Conservation (phyloP, 2,113 vertebrate species). For the Galbula dea region DNA sequence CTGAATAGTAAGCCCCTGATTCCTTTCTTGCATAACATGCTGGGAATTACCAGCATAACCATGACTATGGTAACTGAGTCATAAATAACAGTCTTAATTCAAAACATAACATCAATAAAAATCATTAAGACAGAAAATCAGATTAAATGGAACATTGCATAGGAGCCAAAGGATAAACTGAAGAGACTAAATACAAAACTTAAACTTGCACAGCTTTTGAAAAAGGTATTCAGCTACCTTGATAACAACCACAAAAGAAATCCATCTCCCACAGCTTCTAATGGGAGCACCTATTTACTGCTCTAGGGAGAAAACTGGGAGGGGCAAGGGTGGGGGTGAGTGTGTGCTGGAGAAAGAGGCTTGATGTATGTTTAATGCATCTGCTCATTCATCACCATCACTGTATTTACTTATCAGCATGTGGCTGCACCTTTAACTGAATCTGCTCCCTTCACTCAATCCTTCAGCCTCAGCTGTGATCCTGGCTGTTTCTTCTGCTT, state of each 20-base stretch:
- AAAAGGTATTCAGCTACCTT: neutral
- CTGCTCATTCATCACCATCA: neutral
- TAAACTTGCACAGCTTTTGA: neutral
- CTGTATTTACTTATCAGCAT: neutral
- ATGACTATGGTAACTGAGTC: neutral
- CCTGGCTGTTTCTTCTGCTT: neutral
- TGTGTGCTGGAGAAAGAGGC: neutral
- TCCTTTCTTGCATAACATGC: neutral
- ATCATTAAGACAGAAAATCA: conserved; percentile 1
- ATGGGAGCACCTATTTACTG: neutral
- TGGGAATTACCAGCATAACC: neutral
- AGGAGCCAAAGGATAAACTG: neutral
- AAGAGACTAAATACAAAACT: neutral
- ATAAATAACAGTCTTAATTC: neutral
- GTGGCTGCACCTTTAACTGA: neutral
- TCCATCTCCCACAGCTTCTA: neutral
- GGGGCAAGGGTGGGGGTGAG: neutral
- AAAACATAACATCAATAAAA: neutral
- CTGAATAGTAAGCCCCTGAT: neutral
- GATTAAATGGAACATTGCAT: neutral
- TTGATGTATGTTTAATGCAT: neutral
- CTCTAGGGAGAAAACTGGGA: neutral
- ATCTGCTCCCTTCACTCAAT: neutral
- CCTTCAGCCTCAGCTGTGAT: neutral
- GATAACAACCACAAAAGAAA: neutral